Conservation (phyloP, 2,888 invertebrate genomes). For the Caenorhabditis sinica region DNA sequence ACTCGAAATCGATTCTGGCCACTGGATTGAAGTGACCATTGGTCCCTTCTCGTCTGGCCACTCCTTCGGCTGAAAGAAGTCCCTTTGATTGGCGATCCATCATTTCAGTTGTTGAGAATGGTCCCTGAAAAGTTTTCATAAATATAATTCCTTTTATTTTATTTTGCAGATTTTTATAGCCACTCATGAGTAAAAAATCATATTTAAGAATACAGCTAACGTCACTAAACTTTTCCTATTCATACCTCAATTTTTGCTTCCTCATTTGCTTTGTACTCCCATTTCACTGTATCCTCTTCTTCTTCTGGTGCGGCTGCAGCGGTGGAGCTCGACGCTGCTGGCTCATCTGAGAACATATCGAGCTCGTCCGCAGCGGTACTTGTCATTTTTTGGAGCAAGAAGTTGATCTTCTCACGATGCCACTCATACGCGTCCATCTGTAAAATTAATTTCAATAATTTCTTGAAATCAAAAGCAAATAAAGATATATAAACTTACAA, state of each 20-base stretch:
- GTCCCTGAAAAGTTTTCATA: conserved; percentile 61
- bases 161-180: no score
- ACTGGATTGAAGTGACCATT: conserved; percentile 76
- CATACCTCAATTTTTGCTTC: conserved; percentile 65
- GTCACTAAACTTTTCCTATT: no score
- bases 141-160: no score
- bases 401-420: conserved; percentile 73
- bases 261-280: conserved; percentile 77
- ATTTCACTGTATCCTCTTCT: conserved; percentile 67
- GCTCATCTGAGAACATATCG: conserved; percentile 75
- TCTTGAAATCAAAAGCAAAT: no score
- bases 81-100: conserved; percentile 69
- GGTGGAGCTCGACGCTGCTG: conserved; percentile 30
- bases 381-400: conserved; percentile 68
- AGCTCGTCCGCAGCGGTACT: conserved; percentile 64
- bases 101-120: conserved; percentile 72
- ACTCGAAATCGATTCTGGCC: conserved; percentile 78
- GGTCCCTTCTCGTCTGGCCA: conserved; percentile 74
- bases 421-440: conserved; percentile 81
- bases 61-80: conserved; percentile 67
- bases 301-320: conserved; percentile 24
- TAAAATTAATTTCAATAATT: conserved; percentile 13
- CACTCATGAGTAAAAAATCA: no score
- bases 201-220: no score
- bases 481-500: conserved; percentile 61